phyloP scores from a whole-genome alignment of 2,797 vertebrate genomes.

The Oreortyx pictus region DNA sequence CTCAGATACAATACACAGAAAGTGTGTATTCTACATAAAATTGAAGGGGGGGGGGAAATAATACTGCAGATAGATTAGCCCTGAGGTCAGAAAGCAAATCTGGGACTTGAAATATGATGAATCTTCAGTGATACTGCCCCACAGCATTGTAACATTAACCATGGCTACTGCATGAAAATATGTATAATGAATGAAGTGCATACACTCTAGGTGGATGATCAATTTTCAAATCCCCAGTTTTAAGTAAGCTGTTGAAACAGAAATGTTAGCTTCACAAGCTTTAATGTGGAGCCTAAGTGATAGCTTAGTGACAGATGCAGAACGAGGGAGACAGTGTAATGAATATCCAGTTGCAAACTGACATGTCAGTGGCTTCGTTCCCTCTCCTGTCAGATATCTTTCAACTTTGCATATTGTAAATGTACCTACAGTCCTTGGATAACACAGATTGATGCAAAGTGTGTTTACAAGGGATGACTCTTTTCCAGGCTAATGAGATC shows the following conservation, averaged over 20 bases:
- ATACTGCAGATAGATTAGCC: slow-evolving; percentile 29
- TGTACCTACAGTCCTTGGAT: slow-evolving; percentile 30
- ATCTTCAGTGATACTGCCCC: neutral
- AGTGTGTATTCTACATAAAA: neutral
- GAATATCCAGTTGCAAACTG: slow-evolving; percentile 62
- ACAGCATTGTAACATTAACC: neutral
- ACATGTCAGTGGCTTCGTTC: slow-evolving; percentile 48
- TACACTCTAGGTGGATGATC: slow-evolving; percentile 57
- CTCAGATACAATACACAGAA: neutral
- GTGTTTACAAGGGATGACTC: slow-evolving; percentile 60
- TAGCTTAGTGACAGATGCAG: slow-evolving; percentile 62
- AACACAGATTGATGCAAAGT: slow-evolving; percentile 40
- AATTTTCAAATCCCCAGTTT: slow-evolving; percentile 54
- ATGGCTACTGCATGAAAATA: neutral
- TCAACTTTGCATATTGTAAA: slow-evolving; percentile 61
- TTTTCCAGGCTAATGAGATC: slow-evolving; percentile 70
- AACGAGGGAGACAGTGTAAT: slow-evolving; percentile 60
- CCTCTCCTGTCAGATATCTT: slow-evolving; percentile 68
- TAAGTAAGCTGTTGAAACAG: slow-evolving; percentile 65
- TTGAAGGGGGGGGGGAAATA: neutral
- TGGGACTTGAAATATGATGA: neutral
- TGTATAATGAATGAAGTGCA: slow-evolving; percentile 39
- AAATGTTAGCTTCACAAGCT: slow-evolving; percentile 61
- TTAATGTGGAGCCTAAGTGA: slow-evolving; percentile 50
- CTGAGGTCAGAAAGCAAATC: slow-evolving; percentile 14